Evolutionary conservation across 2,888 invertebrate species (phyloP), one percentile per base, ranked within the genome.

Genomic region (Ctenicera cuprea): DNA sequence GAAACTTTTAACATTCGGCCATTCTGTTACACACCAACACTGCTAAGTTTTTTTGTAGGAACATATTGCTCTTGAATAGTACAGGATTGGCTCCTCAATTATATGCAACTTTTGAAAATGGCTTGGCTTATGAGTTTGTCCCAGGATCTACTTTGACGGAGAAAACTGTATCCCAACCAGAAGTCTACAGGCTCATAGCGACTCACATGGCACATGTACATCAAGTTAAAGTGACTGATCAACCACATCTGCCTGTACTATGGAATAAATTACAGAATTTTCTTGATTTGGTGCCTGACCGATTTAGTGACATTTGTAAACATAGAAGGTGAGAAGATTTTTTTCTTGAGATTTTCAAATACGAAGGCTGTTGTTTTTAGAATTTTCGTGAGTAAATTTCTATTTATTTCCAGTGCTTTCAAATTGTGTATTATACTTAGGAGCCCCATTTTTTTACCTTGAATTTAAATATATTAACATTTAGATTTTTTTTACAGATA

Each of bases 71-170:
- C 77, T 87, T 95, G 76, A 91, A 96, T 85, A 89, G 90, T 74
- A 90, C 91, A 79, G 94, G 94, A 16, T 90, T 95, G 81, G 96
- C 97, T 52, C 95, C 98, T 64, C 91, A 93, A 59, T 89, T 99
- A 54, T 97, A 95, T 88, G 97, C 95, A 61, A 93, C 94, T 57
- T 99, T 99, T 87, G 90, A 93, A 80, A 99, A 99, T 90, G 99
- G 99, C 11, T 89, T 99, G 78, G 95, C 94, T 45, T 99, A 98
- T 86, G 94, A 96, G 86, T 96, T 92, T 86, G 91, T 94, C 77
- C 94, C 94, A 77, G 99, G 99, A 54, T 90, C 90, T 73, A 94
- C 94, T n/a, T 87, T 96, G 18, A 92, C 90, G 75, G 87, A 89
- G 16, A 89, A 91, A 48, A 90, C 90, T 76, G 93, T 95, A 5